Percentiles rank a stretch among this genome's conserved stretches.
These are phyloP conservation scores for Glandiceps talaboti DNA, from an alignment of 53 echinoderm and acorn worm genomes.

Conservation along the genomic window DNA sequence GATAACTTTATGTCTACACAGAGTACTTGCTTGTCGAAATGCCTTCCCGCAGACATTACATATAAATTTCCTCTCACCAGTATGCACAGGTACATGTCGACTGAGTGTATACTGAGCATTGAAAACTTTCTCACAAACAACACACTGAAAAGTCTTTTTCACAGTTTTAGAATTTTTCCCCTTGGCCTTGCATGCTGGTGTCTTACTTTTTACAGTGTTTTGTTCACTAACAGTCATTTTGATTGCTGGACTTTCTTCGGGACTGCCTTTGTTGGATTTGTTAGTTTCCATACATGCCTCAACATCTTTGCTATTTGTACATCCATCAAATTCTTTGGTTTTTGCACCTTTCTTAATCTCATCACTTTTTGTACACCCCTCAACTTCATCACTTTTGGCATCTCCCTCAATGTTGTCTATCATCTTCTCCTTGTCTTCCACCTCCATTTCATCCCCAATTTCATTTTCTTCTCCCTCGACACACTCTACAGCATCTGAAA, in stretches of 20 bases:
- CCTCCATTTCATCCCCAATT: not conserved
- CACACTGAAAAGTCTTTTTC: slow-evolving; percentile 64
- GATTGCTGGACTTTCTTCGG: no score
- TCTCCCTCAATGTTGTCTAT: not conserved
- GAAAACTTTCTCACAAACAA: slow-evolving; percentile 89
- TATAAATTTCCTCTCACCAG: slow-evolving; percentile 81
- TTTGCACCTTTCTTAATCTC: no score
- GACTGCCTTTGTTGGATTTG: no score
- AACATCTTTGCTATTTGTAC: no score
- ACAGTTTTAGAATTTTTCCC: not conserved
- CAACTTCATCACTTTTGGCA: no score
- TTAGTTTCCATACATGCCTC: no score
- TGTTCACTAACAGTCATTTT: not conserved
- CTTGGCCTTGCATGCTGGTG: no score
- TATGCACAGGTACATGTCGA: slow-evolving; percentile 95
- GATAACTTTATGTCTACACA: slow-evolving; percentile 97
- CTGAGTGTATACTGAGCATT: slow-evolving; percentile 95
- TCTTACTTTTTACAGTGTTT: no score
- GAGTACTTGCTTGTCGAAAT: slow-evolving; percentile 93
- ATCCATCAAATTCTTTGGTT: no score
- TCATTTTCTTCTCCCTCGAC: not conserved
- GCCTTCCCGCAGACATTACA: slow-evolving; percentile 96
- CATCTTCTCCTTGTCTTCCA: not conserved
- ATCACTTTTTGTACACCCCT: no score
- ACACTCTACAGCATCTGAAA: not conserved